phyloP scores from a whole-genome alignment of 1,140 invertebrate species.

The Oreohelix idahoensis region DNA sequence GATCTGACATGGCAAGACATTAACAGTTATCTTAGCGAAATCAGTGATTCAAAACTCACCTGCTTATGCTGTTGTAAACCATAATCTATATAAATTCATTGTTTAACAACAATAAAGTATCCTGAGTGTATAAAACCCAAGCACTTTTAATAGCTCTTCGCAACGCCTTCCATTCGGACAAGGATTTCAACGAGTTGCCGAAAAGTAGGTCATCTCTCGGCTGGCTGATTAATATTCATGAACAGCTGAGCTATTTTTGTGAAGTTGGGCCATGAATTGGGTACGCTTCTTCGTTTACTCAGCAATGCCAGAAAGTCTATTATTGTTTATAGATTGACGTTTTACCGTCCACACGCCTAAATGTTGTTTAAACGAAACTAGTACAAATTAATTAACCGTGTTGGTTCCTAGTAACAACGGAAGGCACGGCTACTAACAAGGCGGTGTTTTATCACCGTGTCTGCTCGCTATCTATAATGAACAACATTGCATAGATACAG shows the following conservation, averaged over 20 bases:
- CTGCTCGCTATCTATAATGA: no score
- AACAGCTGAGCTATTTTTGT: neutral
- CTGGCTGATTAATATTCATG: conserved; percentile 32
- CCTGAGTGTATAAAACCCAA: neutral
- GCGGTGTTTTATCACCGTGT: no score
- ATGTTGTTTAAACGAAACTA: no score
- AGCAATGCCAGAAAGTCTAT: neutral
- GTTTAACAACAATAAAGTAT: neutral
- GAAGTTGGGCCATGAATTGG: no score
- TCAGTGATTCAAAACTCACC: neutral
- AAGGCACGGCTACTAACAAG: no score
- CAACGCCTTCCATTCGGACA: neutral
- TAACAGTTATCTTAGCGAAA: neutral
- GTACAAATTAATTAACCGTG: no score
- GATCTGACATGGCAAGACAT: neutral
- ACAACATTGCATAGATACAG: no score
- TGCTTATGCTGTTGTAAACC: neutral
- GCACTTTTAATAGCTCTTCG: neutral
- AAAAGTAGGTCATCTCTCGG: conserved; percentile 23
- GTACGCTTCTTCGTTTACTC: neutral
- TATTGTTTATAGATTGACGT: no score
- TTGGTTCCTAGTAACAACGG: no score
- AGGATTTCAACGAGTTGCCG: conserved; percentile 9
- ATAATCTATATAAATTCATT: neutral
- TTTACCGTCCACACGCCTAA: no score